Base-by-base conservation (phyloP, 2,113 vertebrate genomes). In the Hippocampus comes region DNA sequence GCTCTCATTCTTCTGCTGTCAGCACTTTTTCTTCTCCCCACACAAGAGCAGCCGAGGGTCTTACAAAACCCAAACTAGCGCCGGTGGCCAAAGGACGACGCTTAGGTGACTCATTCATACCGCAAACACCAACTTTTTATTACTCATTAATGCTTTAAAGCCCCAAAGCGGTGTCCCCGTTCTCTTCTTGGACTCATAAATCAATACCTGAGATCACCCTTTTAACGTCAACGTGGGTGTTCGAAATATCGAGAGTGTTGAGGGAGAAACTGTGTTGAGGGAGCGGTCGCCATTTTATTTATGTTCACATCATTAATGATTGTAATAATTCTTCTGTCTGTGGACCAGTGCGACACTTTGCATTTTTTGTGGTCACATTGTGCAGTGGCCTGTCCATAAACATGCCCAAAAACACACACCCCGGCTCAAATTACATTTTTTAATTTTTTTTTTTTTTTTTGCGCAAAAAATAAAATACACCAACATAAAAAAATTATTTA, bases 1-100 rank as follows among this genome's bases (percentile, higher is more conserved):
- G 83, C 92, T 92, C 89, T 89, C 91, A 90, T 88, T 91, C 88
- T 91, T 84, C 78, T 74, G 88, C 91, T 76, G 82, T 93, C 93
- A 94, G 92, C 92, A 91, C 51, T 88, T 88, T 84, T 53, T 68
- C 75, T 74, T 85, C 86, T 84, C 86, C 75, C 81, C 78, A 78
- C 83, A 84, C 79, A 82, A 73, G 80, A 85, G 80, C 67, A 77
- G 75, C 74, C 74, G 67, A 87, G 83, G 85, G 84, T 82, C 84
- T 85, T 64, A 30, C 59, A 82, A 90, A 82, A 83, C 72, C 65
- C 34, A 43, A 66, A 48, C 42, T 15, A 25, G 12, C 42, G 43
- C 41, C 41, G 42, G 11, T 42, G 63, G 41, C 63, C 59, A 61
- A 61, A 79, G 78, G 81, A 76, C 49, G 68, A 83, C 79, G 81